Evolutionary conservation across 2,797 vertebrate genomes (phyloP), one percentile per base, ranked within the genome.

Genomic region (Pseudomugil tenellus): DNA sequence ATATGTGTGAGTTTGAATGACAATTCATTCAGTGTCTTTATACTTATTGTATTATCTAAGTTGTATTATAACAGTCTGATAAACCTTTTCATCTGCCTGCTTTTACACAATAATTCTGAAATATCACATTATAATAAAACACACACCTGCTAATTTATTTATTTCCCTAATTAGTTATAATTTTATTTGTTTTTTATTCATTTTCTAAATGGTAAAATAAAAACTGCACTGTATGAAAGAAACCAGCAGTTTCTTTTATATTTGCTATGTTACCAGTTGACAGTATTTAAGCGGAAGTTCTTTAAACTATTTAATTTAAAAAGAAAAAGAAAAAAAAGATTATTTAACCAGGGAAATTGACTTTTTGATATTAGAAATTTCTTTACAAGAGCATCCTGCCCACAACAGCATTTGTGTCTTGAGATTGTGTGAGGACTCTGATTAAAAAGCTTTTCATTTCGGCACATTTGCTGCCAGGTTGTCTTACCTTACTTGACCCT

Each of bases 401-500:
- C 3, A 8, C 32, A 32, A 8, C 32, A 32, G 32, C 32, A 32
- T 32, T 48, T 56, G 46, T 46, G 37, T 8, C 46, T 31, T 57
- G 26, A 25, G 53, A 53, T 3, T 12, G 35, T 10, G 57, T 29
- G 11, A 63, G 41, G 13, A 17, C 35, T 72, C 4, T 21, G 21
- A 41, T 54, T 73, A 23, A 16, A 52, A 68, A 31, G 58, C 23
- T 13, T 59, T 65, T 63, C 6, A 34, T 29, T 35, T 14, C 37
- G 67, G 39, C 25, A 34, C 25, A 56, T 4, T 49, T 63, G 64
- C 43, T 53, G 29, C 74, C 25, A 14, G 63, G 60, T 56, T 54
- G 46, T 57, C 59, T 85, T 77, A 83, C 85, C 87, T 86, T 79
- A 80, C 41, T 0, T 85, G 86, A 91, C 81, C 88, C 74, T 58